Percentiles rank a stretch among this genome's conserved stretches.
Evolutionary conservation across 2,113 vertebrate genomes (phyloP).

Genomic region (Sakesphorus luctuosus): DNA sequence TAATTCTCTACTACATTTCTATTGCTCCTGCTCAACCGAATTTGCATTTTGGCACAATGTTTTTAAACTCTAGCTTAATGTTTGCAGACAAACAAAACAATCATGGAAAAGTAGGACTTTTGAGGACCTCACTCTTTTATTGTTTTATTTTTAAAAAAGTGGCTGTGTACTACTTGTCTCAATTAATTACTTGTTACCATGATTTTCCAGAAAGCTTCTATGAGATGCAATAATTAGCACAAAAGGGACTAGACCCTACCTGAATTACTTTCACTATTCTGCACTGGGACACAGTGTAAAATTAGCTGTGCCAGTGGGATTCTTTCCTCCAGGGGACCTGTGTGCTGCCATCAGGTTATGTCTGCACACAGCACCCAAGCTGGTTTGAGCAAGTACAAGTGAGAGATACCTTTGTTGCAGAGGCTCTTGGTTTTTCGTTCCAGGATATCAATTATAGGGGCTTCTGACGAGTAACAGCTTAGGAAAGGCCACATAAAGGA

Average conservation of each 20-base stretch:
- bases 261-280: neutral
- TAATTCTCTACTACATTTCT: neutral
- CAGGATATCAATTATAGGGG: rapidly evolving
- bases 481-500: neutral
- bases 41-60: neutral
- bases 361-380: neutral
- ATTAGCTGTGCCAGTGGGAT: rapidly evolving
- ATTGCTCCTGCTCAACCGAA: neutral
- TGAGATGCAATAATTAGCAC: neutral
- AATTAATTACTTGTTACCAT: neutral
- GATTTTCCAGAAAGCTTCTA: neutral
- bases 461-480: neutral
- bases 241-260: neutral
- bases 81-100: neutral
- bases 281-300: neutral
- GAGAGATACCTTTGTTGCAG: neutral
- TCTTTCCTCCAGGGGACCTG: neutral
- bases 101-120: neutral
- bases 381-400: rapidly evolving
- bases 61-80: neutral
- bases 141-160: neutral
- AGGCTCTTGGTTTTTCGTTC: neutral
- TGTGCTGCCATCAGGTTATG: neutral
- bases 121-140: neutral
- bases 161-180: neutral